Evolutionary conservation across 2,113 vertebrate genomes (phyloP).

Genomic region (Labrus mixtus): DNA sequence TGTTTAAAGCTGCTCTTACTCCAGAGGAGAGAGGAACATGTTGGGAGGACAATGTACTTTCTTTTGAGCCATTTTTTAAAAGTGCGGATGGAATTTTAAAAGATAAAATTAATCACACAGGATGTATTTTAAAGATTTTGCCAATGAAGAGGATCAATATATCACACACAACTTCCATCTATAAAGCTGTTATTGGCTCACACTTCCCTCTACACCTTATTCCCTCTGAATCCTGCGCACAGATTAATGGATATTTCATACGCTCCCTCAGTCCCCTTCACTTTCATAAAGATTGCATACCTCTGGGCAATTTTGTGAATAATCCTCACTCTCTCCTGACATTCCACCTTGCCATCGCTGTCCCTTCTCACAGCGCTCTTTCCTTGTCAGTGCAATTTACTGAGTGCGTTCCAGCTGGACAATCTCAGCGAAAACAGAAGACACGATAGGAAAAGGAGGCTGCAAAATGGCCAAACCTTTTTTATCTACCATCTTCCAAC

Average conservation of each 20-base stretch:
- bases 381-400: conserved; percentile 64
- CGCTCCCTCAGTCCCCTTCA: conserved; percentile 56
- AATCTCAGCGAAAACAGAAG: conserved; percentile 67
- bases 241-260: conserved; percentile 41
- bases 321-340: conserved; percentile 50
- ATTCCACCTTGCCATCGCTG: conserved; percentile 55
- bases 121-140: too few relatives aligned
- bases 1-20: conserved; percentile 42
- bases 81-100: too few relatives aligned
- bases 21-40: neutral
- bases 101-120: too few relatives aligned
- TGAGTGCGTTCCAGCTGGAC: conserved; percentile 61
- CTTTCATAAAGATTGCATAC: conserved; percentile 74
- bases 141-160: too few relatives aligned
- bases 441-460: conserved; percentile 57
- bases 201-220: conserved; percentile 36
- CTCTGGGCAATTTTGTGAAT: conserved; percentile 61
- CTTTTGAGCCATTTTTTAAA: too few relatives aligned
- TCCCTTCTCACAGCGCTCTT: conserved; percentile 46
- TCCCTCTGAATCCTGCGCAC: conserved; percentile 47
- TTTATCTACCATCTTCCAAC: conserved; percentile 25
- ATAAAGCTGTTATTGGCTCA: too few relatives aligned
- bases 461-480: conserved; percentile 60
- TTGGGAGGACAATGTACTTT: too few relatives aligned
- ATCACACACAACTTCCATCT: too few relatives aligned